A percentile compares a stretch with the other conserved stretches of the same genome.
These are phyloP conservation scores for Ameiurus melas DNA, from an alignment of 2,113 vertebrate species.

Conservation along the genomic window DNA sequence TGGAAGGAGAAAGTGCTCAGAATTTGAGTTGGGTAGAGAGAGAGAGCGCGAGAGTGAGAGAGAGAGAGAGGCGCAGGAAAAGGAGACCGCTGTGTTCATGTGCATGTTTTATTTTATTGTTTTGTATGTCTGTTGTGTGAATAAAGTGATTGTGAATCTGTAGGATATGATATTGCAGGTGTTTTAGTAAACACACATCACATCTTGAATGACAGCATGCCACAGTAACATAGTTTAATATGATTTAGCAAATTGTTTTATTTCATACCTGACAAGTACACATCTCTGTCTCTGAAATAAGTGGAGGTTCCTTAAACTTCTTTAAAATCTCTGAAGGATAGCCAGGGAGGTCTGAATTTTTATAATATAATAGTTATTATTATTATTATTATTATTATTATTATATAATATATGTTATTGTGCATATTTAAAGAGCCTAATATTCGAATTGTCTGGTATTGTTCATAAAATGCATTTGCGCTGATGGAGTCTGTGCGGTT, in stretches of 20 bases:
- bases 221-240: background rate
- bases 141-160: background rate
- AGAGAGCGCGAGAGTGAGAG: slow-evolving; percentile 50
- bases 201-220: too few species aligned
- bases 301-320: background rate
- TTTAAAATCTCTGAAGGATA: background rate
- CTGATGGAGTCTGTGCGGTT: background rate
- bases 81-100: slow-evolving; percentile 50
- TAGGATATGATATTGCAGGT: background rate
- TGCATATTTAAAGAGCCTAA: background rate
- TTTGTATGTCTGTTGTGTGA: background rate
- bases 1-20: slow-evolving; percentile 69
- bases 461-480: background rate
- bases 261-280: background rate
- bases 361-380: too few species aligned
- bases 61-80: slow-evolving; percentile 7
- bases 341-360: too few species aligned
- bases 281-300: background rate
- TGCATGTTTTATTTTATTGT: slow-evolving; percentile 52
- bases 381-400: background rate
- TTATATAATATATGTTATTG: background rate
- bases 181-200: background rate
- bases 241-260: background rate
- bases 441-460: background rate
- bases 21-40: slow-evolving; percentile 73